Evolutionary conservation across 2,797 vertebrate genomes (phyloP), one percentile per base, ranked within the genome.

Genomic region (Leptodactylus fallax): DNA sequence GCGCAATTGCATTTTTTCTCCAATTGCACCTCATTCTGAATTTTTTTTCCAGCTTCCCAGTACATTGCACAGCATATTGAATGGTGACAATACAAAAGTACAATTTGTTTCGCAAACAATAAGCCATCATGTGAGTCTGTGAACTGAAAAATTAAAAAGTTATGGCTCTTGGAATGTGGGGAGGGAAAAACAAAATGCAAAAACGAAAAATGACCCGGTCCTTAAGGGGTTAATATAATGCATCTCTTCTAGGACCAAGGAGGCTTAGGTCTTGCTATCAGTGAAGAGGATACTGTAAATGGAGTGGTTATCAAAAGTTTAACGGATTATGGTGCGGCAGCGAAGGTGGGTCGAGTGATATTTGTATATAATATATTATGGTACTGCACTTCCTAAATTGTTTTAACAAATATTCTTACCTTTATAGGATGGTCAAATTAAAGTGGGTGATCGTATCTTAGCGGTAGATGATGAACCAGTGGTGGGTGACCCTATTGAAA

Each of bases 391-490:
- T 53, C 1, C 45, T 21, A 76, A 23, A n/a, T 17, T 8, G 71
- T 49, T 10, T 74, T 74, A 23, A 13, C 74, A 77, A 5, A 0
- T 85, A 14, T 16, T 0, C 76, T 58, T 89, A 92, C 25, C 90
- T 61, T 61, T 19, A n/a, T 86, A 98, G 97, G 97, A 97, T 90
- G 96, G 95, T 69, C 94, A 93, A 84, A 94, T 97, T 89, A 95
- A 95, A 91, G 92, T 96, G 84, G 97, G 96, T 79, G 96, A 97
- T 93, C 94, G 91, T 78, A 96, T 97, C 87, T 90, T 96, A 86
- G 94, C 96, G 81, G 94, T 97, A 87, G 96, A 98, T 88, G 95
- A 96, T 89, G 96, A 98, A 94, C 92, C 95, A 23, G 96, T 97
- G 91, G 90, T 94, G 3, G 96, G 96, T 19, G 95, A 92, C 92